phyloP scores from a whole-genome alignment of 2,888 invertebrate genomes.

The Lasioglossum pauxillum region DNA sequence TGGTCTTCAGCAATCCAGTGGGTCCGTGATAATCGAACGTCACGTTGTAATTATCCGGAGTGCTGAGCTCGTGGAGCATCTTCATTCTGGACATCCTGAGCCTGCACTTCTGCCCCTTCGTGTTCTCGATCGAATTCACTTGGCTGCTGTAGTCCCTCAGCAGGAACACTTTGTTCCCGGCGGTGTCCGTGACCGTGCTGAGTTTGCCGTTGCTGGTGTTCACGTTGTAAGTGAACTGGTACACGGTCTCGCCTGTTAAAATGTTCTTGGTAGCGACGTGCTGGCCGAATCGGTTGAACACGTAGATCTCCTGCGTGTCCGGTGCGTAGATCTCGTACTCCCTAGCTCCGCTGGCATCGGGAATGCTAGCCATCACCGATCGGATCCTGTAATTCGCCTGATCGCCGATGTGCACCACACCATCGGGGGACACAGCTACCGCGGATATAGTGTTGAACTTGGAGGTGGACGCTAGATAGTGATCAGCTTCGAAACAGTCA shows the following conservation, averaged over 20 bases:
- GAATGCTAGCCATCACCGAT: conserved; percentile 95
- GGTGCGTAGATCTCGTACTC: conserved; percentile 98
- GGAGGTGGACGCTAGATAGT: conserved; percentile 95
- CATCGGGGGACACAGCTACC: conserved; percentile 96
- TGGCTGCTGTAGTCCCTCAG: conserved; percentile 93
- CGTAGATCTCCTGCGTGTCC: conserved; percentile 97
- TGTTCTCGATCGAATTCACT: conserved; percentile 97
- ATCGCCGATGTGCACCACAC: conserved; percentile 97
- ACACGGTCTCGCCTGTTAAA: conserved; percentile 96
- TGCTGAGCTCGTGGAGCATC: conserved; percentile 94
- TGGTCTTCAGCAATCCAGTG: conserved; percentile 94
- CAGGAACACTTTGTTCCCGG: conserved; percentile 94
- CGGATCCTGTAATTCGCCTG: conserved; percentile 95
- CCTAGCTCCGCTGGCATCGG: conserved; percentile 92
- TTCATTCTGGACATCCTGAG: conserved; percentile 96
- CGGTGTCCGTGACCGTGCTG: conserved; percentile 96
- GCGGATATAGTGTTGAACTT: conserved; percentile 98
- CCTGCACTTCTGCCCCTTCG: conserved; percentile 96
- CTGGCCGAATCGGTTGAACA: conserved; percentile 97
- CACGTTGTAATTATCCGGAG: conserved; percentile 96
- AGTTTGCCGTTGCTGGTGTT: conserved; percentile 98
- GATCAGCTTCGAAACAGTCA: conserved; percentile 96
- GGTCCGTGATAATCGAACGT: conserved; percentile 97
- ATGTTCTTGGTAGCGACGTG: conserved; percentile 97
- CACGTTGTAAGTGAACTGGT: conserved; percentile 97